Conservation (phyloP, 1,140 invertebrate genomes). For the Periplaneta americana region DNA sequence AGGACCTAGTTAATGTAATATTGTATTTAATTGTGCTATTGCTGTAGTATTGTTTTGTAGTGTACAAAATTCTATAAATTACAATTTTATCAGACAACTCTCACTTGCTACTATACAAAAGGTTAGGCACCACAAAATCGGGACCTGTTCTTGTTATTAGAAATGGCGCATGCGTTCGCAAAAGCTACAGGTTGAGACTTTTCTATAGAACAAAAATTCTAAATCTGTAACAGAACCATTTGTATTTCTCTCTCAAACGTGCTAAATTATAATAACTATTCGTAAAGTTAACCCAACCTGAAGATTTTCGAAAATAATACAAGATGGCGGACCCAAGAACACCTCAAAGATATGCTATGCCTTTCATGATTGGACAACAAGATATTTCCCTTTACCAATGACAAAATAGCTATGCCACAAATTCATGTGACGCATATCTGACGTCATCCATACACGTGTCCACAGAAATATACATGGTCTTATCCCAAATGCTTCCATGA, state of each 20-base stretch:
- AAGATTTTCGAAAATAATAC: constrained; percentile 42
- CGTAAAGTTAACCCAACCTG: constrained; percentile 27
- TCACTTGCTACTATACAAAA: not conserved
- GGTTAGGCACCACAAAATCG: not conserved
- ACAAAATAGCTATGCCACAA: constrained; percentile 22
- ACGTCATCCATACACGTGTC: constrained; percentile 30
- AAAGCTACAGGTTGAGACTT: not conserved
- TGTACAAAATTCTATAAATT: not conserved
- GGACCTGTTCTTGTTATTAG: not conserved
- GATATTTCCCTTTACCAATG: constrained; percentile 25
- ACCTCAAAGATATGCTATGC: constrained; percentile 31
- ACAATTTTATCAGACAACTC: not conserved
- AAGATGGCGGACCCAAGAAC: constrained; percentile 35
- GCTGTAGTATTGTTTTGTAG: not conserved
- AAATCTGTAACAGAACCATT: not conserved
- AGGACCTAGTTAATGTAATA: not conserved
- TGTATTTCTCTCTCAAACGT: not conserved
- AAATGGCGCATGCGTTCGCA: not conserved
- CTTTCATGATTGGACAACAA: constrained; percentile 25
- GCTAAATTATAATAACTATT: not conserved
- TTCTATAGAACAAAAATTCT: not conserved
- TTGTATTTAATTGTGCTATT: not conserved
- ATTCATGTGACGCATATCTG: constrained; percentile 29
- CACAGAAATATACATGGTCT: not conserved
- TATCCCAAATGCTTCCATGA: no score